Conservation (phyloP, 2,113 vertebrate species). For the Scomber japonicus region DNA sequence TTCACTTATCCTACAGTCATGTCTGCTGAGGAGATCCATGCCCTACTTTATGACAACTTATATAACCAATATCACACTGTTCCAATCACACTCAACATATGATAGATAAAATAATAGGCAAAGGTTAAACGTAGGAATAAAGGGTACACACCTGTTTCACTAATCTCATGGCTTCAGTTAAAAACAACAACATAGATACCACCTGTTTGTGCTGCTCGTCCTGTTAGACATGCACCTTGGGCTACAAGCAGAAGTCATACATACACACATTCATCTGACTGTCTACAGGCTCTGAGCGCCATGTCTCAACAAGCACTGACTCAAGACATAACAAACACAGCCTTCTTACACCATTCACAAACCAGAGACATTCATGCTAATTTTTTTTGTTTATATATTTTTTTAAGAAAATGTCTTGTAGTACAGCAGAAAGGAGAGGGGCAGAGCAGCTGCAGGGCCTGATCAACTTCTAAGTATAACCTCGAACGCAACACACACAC, state of each 20-base stretch:
- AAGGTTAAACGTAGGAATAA: not conserved
- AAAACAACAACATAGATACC: not conserved
- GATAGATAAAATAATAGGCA: not conserved
- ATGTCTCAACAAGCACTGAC: conserved; percentile 48
- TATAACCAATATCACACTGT: conserved; percentile 44
- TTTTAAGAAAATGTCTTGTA: not conserved
- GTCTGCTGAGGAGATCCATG: conserved; percentile 57
- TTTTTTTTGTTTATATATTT: not conserved
- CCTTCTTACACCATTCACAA: not conserved
- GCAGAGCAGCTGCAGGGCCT: not conserved
- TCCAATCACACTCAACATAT: not conserved
- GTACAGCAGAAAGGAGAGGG: not conserved
- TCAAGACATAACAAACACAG: conserved; percentile 28
- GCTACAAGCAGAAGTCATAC: not conserved
- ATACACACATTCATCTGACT: conserved; percentile 5
- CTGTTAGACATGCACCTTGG: not conserved
- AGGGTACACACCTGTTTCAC: not conserved
- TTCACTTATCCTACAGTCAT: conserved; percentile 15
- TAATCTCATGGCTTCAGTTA: not conserved
- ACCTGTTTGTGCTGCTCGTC: conserved; percentile 16
- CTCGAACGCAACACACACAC: not conserved
- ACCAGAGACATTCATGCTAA: not conserved
- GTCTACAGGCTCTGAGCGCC: not conserved
- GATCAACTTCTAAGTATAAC: not conserved
- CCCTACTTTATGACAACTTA: conserved; percentile 58